A percentile compares a stretch with the other conserved stretches of the same genome.
Conservation (phyloP, 2,888 invertebrate genomes). For the Stenotaenia linearis region DNA sequence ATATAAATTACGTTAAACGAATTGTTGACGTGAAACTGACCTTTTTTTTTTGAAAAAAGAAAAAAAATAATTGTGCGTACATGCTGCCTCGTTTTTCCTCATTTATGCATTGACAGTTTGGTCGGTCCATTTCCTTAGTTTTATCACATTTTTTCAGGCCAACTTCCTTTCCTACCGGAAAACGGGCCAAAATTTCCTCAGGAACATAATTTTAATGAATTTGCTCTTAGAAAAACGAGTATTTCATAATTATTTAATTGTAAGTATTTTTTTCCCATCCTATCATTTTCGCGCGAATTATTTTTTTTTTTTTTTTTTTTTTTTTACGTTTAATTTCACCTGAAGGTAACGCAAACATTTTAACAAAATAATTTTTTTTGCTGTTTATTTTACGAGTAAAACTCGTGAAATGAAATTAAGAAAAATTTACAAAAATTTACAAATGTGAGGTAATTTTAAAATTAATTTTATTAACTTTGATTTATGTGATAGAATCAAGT, state of each 20-base stretch:
- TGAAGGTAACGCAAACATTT: background rate
- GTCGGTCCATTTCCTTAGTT: constrained; percentile 1
- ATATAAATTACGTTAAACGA: too few relatives aligned
- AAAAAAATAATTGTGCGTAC: background rate
- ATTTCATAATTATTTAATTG: background rate
- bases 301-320: too few relatives aligned
- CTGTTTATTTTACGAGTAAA: too few relatives aligned
- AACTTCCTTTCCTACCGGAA: background rate
- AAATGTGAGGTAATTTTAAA: background rate
- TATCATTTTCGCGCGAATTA: background rate
- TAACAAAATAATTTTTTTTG: background rate
- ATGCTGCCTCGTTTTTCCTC: background rate
- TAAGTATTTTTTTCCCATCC: background rate
- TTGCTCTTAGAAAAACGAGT: background rate
- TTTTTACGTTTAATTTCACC: background rate
- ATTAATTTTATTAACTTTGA: background rate
- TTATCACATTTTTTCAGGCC: constrained; percentile 11
- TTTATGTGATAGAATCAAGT: background rate
- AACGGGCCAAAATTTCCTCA: background rate
- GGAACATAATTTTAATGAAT: constrained; percentile 19
- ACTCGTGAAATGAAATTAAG: background rate
- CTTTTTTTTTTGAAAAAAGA: background rate
- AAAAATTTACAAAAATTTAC: background rate
- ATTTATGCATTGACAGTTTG: background rate
- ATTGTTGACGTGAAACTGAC: background rate